phyloP scores from a whole-genome alignment of 2,888 invertebrate species.

The Hydraecia micacea region DNA sequence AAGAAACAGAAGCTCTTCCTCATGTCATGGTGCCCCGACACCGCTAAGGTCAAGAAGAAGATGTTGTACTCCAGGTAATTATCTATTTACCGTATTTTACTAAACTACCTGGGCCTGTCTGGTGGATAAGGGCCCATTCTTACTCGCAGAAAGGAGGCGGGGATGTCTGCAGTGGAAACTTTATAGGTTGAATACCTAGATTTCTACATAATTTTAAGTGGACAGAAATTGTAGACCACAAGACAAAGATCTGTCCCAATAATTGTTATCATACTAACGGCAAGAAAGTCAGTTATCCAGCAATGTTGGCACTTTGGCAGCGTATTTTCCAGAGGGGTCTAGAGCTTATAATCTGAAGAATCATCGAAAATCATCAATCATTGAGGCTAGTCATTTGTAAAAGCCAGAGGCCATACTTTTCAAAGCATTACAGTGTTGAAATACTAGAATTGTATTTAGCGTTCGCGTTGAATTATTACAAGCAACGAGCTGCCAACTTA shows the following conservation, averaged over 20 bases:
- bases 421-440: not conserved
- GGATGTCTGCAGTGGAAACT: too few relatives aligned
- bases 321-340: not conserved
- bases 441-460: not conserved
- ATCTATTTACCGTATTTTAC: not conserved
- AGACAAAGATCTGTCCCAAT: not conserved
- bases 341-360: not conserved
- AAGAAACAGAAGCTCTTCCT: constrained; percentile 99
- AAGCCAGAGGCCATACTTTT: not conserved
- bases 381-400: not conserved
- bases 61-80: constrained; percentile 94
- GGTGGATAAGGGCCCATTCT: not conserved
- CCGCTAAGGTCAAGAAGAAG: constrained; percentile 97
- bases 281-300: not conserved
- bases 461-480: not conserved
- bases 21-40: constrained; percentile 99
- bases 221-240: not conserved
- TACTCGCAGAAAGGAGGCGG: too few relatives aligned
- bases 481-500: not conserved
- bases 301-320: not conserved
- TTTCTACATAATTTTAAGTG: too few relatives aligned
- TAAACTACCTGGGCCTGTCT: too few relatives aligned
- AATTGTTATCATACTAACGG: not conserved
- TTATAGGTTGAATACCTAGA: too few relatives aligned
- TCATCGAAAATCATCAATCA: not conserved